Percentiles rank a stretch among this genome's conserved stretches.
These are phyloP conservation scores for Stictonetta naevosa DNA, from an alignment of 2,113 vertebrate species.

Conservation along the genomic window DNA sequence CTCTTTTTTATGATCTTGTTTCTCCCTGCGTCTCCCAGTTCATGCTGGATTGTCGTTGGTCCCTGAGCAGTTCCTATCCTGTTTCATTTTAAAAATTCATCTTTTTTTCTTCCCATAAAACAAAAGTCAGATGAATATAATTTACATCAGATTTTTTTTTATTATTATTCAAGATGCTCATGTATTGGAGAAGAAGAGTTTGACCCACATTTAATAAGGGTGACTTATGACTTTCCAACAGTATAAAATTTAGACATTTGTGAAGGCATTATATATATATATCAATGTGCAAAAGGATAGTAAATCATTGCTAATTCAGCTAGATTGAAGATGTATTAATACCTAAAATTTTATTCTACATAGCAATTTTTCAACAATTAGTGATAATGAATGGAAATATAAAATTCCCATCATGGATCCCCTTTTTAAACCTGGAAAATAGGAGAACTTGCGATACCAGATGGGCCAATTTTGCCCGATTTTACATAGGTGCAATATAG, in stretches of 20 bases:
- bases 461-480: background rate
- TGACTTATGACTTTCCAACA: background rate
- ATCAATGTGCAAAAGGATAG: background rate
- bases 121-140: background rate
- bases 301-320: background rate
- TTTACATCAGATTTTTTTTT: no score
- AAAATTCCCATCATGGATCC: background rate
- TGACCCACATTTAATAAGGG: background rate
- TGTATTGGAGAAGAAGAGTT: background rate
- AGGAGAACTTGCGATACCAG: background rate
- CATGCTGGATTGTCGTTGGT: background rate
- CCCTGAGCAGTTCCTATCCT: background rate
- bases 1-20: background rate
- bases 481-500: background rate
- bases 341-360: background rate
- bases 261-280: background rate
- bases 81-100: background rate
- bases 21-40: background rate
- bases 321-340: background rate
- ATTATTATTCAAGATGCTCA: background rate
- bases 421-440: background rate
- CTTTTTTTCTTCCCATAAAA: background rate
- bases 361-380: background rate
- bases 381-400: background rate
- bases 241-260: background rate